Percentiles rank a stretch among this genome's conserved stretches.
Conservation (phyloP, 2,888 invertebrate genomes). For the Octonoba sinensis region DNA sequence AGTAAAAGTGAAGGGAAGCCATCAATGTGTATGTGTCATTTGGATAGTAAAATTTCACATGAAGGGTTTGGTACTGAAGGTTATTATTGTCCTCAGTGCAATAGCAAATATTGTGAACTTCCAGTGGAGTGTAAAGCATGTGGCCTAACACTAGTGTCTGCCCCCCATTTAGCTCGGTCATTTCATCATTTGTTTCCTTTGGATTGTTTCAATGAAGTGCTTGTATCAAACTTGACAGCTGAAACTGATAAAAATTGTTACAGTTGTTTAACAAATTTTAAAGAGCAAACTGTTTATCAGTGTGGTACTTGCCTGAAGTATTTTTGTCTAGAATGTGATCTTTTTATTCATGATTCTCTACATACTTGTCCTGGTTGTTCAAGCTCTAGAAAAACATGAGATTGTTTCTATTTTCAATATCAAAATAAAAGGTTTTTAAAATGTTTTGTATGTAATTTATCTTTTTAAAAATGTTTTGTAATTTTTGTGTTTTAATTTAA, state of each 20-base stretch:
- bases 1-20: constrained; percentile 77
- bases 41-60: constrained; percentile 75
- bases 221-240: constrained; percentile 75
- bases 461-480: no score
- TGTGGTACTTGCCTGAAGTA: constrained; percentile 84
- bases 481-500: no score
- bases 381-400: constrained; percentile 34
- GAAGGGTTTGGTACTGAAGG: constrained; percentile 65
- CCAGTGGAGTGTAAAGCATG: constrained; percentile 97
- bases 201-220: constrained; percentile 83
- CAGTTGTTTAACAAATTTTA: constrained; percentile 68
- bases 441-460: no score
- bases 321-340: constrained; percentile 96
- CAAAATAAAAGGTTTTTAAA: no score
- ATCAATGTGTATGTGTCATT: constrained; percentile 93
- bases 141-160: constrained; percentile 93
- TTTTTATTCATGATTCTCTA: constrained; percentile 91
- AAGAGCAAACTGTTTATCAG: constrained; percentile 76
- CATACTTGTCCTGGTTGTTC: constrained; percentile 98
- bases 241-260: constrained; percentile 66
- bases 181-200: constrained; percentile 98
- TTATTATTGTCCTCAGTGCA: constrained; percentile 81
- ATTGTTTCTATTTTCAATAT: no score
- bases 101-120: constrained; percentile 96
- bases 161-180: constrained; percentile 96